Conservation (phyloP, 2,888 invertebrate genomes). For the Ommatoiulus sabulosus region DNA sequence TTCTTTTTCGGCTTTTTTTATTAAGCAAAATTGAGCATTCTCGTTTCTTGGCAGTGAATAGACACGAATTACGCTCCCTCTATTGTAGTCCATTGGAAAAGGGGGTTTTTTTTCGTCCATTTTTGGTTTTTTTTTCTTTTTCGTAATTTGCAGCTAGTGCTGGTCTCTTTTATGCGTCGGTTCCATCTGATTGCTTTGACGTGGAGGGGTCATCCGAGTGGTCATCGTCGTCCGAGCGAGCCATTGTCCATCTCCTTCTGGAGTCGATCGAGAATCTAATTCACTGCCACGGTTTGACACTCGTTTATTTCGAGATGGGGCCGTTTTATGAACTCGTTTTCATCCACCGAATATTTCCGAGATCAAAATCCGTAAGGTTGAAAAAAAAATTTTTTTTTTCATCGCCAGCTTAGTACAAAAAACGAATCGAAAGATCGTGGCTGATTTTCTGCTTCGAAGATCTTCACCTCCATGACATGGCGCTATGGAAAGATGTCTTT, state of each 20-base stretch:
- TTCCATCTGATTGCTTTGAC: conserved; percentile 38
- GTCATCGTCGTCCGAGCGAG: conserved; percentile 44
- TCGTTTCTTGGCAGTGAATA: conserved; percentile 7
- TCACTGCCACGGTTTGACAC: conserved; percentile 47
- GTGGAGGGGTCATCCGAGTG: conserved; percentile 16
- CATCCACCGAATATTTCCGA: neutral
- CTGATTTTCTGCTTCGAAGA: no score
- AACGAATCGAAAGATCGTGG: no score
- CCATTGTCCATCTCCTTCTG: conserved; percentile 41
- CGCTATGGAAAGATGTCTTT: no score
- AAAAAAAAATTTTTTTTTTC: no score
- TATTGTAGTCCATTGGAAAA: conserved; percentile 4
- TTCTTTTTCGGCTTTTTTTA: neutral
- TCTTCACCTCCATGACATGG: no score
- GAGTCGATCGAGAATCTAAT: conserved; percentile 32
- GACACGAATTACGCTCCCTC: neutral
- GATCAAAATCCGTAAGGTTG: no score
- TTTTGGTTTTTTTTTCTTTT: neutral
- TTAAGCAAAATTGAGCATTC: conserved; percentile 41
- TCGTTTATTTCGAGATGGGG: conserved; percentile 38
- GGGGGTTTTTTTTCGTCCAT: neutral
- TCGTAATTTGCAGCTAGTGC: conserved; percentile 22
- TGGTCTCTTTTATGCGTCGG: conserved; percentile 32
- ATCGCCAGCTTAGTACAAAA: no score
- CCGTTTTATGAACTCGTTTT: conserved; percentile 15